These are phyloP conservation scores for Cylloceria caligata DNA, from an alignment of 2,888 invertebrate species.

Conservation along the genomic window DNA sequence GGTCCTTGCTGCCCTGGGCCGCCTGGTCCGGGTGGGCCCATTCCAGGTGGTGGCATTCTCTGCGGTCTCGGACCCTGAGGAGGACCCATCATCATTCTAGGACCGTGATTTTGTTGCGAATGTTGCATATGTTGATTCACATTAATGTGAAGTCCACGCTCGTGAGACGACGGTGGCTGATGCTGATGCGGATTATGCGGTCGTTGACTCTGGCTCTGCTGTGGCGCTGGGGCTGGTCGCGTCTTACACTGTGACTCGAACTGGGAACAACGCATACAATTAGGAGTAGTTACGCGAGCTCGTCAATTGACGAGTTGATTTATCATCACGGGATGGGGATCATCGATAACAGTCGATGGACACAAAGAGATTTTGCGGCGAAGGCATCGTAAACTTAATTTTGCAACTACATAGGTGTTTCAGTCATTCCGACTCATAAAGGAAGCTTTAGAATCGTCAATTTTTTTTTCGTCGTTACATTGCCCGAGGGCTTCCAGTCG, in stretches of 20 bases:
- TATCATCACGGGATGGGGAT: too few relatives aligned
- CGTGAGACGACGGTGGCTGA: slow-evolving; percentile 85
- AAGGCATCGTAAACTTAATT: too few relatives aligned
- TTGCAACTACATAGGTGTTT: too few relatives aligned
- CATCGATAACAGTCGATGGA: too few relatives aligned
- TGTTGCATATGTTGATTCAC: slow-evolving; percentile 86
- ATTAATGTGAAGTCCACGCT: slow-evolving; percentile 85
- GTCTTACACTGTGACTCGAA: slow-evolving; percentile 97
- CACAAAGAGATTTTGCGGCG: background rate
- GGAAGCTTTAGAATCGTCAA: too few relatives aligned
- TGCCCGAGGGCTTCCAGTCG: too few relatives aligned
- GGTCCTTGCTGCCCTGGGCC: slow-evolving; percentile 85
- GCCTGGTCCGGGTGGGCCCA: slow-evolving; percentile 86
- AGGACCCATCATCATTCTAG: slow-evolving; percentile 87
- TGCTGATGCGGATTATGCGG: slow-evolving; percentile 86
- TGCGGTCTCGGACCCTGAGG: slow-evolving; percentile 84
- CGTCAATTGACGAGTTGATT: background rate
- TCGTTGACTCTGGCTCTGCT: slow-evolving; percentile 86
- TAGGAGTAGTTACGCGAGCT: background rate
- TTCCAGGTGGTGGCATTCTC: slow-evolving; percentile 84
- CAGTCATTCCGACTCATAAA: too few relatives aligned
- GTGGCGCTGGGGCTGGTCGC: slow-evolving; percentile 92
- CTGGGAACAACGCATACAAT: slow-evolving; percentile 85
- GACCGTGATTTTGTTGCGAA: slow-evolving; percentile 85
- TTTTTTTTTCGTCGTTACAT: too few relatives aligned